These are phyloP conservation scores for Brachycybe producta DNA, from an alignment of 2,888 invertebrate genomes.

Conservation along the genomic window DNA sequence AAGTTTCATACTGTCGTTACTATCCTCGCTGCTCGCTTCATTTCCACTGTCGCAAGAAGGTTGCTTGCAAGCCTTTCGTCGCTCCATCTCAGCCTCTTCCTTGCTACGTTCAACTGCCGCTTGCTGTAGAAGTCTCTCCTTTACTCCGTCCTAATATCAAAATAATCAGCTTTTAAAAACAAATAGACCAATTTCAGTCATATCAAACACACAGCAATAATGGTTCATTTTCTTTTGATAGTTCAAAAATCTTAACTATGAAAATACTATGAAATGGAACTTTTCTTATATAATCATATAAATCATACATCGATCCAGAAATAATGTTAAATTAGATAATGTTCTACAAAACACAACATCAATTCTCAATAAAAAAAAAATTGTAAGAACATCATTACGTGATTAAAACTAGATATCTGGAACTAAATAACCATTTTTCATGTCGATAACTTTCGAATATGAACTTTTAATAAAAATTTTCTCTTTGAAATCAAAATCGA, in stretches of 20 bases:
- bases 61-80: constrained; percentile 23
- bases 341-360: too few relatives aligned
- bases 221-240: neutral
- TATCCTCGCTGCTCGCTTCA: constrained; percentile 86
- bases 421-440: too few relatives aligned
- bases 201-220: neutral
- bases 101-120: constrained; percentile 24
- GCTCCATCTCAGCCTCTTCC: constrained; percentile 27
- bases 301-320: constrained; percentile 22
- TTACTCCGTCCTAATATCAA: constrained; percentile 58
- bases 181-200: constrained; percentile 8
- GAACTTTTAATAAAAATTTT: too few relatives aligned
- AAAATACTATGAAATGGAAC: too few relatives aligned
- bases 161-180: constrained; percentile 19
- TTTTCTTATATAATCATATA: too few relatives aligned
- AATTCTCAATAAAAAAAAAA: too few relatives aligned
- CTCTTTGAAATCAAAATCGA: too few relatives aligned
- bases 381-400: too few relatives aligned
- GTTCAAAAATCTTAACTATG: constrained; percentile 10
- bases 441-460: too few relatives aligned
- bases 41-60: constrained; percentile 68
- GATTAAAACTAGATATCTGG: too few relatives aligned
- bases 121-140: constrained; percentile 58
- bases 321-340: too few relatives aligned
- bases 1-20: constrained; percentile 57